A percentile compares a stretch with the other conserved stretches of the same genome.
Evolutionary conservation across 2,113 vertebrate genomes (phyloP).

Genomic region (Ptilonorhynchus violaceus): DNA sequence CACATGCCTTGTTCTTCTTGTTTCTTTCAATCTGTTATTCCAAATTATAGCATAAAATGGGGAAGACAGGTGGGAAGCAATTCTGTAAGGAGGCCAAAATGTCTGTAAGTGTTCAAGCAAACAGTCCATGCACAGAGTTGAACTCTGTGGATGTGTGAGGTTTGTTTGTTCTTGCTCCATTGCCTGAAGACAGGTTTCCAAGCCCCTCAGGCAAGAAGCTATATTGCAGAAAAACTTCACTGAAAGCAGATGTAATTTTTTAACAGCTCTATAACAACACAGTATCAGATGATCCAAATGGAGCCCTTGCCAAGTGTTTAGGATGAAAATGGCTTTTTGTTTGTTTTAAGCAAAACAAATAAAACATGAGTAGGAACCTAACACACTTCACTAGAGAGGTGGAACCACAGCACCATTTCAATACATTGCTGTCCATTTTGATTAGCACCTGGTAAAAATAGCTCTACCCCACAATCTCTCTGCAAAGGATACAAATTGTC

Average conservation of each 20-base stretch:
- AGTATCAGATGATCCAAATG: not conserved
- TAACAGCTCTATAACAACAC: not conserved
- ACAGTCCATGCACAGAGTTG: accelerated
- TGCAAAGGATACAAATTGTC: not conserved
- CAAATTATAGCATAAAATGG: not conserved
- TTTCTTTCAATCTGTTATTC: not conserved
- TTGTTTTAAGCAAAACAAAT: not conserved
- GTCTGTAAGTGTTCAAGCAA: not conserved
- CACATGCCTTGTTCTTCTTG: not conserved
- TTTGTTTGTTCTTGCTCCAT: not conserved
- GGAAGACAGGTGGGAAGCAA: not conserved
- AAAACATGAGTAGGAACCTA: not conserved
- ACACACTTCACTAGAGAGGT: not conserved
- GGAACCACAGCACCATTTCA: not conserved
- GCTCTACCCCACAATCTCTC: not conserved
- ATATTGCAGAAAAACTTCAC: not conserved
- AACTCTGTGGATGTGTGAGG: not conserved
- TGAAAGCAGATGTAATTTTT: not conserved
- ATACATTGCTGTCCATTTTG: not conserved
- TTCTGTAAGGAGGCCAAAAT: not conserved
- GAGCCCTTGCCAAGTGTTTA: not conserved
- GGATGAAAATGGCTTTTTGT: not conserved
- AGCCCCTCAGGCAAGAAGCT: not conserved
- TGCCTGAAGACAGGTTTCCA: not conserved
- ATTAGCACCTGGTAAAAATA: not conserved